Base-by-base conservation (phyloP, 2,888 invertebrate species). In the Dasysyrphus albostriatus region DNA sequence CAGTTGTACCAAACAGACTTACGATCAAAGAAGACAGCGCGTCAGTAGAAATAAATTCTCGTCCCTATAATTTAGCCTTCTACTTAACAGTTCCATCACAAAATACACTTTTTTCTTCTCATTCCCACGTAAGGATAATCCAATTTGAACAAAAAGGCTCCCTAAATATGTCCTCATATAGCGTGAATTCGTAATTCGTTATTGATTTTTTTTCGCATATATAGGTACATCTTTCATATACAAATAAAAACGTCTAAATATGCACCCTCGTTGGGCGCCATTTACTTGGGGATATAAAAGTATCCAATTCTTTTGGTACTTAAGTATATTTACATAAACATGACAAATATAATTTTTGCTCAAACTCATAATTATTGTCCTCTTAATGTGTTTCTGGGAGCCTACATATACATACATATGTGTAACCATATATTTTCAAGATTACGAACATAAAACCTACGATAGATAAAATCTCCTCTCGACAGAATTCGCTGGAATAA, bases 351-450 rank as follows among this genome's bases (percentile, higher is more conserved):
- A n/a, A n/a, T 58, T 34, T 56, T 16, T 12, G 5, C 58, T 59
- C 58, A 37, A 37, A 59, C 37, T 37, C 37, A 19, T 19, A 59
- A 19, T 59, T 59, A 59, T 42, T 39, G 24, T 61, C 39, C 39
- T 61, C 24, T 42, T 61, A 61, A 61, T 61, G 61, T 24, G 39
- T 61, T 61, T 61, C 61, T 42, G 16, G 8, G 12, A 61, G n/a
- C 3, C 58, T 8, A 24, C 24, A 24, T 24, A 10, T n/a, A 8
- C 12, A 3, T 32, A 6, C 12, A 3, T 32, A 6, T 34, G n/a
- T 8, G 8, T 58, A 34, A 34, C 59, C 37, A 59, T 39, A 59
- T 39, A 59, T 42, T 61, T 61, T 24, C 39, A 61, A 14, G 24
- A 42, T 29, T 24, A 16, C 16, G 58, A 58, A 58, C 58, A 58